Evolutionary conservation across 2,113 vertebrate species (phyloP).

Genomic region (Etheostoma cragini): DNA sequence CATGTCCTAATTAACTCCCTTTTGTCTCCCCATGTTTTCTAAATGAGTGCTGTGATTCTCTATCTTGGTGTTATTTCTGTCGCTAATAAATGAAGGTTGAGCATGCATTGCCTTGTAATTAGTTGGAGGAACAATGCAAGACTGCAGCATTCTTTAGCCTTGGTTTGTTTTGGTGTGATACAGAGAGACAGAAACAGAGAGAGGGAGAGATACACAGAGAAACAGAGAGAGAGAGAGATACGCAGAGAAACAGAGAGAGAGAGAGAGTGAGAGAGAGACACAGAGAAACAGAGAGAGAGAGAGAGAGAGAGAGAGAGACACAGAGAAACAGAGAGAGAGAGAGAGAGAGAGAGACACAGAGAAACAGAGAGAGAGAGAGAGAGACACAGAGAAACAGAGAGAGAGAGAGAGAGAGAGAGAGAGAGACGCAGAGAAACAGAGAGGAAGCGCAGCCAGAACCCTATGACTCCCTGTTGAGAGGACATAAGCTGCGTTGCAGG

Average conservation of each 20-base stretch:
- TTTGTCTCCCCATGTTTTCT: constrained; percentile 77
- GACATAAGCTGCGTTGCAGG: constrained; percentile 83
- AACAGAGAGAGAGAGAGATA: background rate
- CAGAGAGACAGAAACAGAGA: constrained; percentile 39
- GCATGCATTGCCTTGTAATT: constrained; percentile 78
- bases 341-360: too few species aligned
- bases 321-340: background rate
- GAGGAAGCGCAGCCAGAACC: constrained; percentile 74
- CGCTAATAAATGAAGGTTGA: constrained; percentile 75
- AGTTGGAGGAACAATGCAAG: constrained; percentile 79
- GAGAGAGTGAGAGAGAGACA: constrained; percentile 20
- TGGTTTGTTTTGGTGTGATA: constrained; percentile 72
- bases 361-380: constrained; percentile 16
- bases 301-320: constrained; percentile 3
- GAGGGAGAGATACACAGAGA: constrained; percentile 4
- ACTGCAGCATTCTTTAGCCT: constrained; percentile 76
- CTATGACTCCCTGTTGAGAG: constrained; percentile 77
- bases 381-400: background rate
- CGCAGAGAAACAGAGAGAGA: constrained; percentile 25
- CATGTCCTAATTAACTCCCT: constrained; percentile 80
- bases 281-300: constrained; percentile 21
- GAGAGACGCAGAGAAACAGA: constrained; percentile 26
- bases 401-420: constrained; percentile 2
- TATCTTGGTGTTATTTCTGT: constrained; percentile 72
- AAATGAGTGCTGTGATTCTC: constrained; percentile 71